Base-by-base conservation (phyloP, 2,797 vertebrate species). In the Spheniscus humboldti region DNA sequence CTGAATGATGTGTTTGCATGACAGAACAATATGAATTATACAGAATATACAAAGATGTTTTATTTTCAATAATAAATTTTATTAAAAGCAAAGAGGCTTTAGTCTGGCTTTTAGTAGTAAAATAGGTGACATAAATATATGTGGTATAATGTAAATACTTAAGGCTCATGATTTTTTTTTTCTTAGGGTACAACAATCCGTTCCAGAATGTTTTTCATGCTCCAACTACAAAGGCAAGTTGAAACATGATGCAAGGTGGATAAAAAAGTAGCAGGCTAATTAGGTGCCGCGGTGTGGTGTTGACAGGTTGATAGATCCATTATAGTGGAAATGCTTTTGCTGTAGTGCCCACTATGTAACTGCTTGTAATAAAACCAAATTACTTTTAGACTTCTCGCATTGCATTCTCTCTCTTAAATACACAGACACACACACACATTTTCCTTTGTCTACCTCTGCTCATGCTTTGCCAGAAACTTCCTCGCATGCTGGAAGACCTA, bases 221-320 rank as follows among this genome's bases (percentile, higher is more conserved):
- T 90, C 28, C 68, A 85, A 1, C 74, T 74, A 63, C 35, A 68
- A 73, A 80, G 62, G 59, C 48, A 88, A 76, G 48, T 45, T 88
- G 79, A 88, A 91, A 83, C 48, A 73, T 5, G 20, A 71, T 89
- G 60, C 30, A 91, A 28, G 35, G 50, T 84, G 52, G 45, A 76
- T 92, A 63, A 84, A 84, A 72, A 83, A 57, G 39, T 67, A 73
- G 59, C 43, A 59, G 35, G 28, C 55, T 90, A 84, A 88, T 90
- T 63, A 60, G 59, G 45, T 81, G 59, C 45, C 3, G 1, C 1
- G 0, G 33, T 16, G 20, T 87, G 23, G 28, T 55, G 59, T 41
- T 84, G 94, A 68, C 78, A 84, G 30, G 45, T 72, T 80, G 82
- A 72, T 63, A 43, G 39, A 87, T 85, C 66, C 35, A 50, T 76